A percentile compares a stretch with the other conserved stretches of the same genome.
Evolutionary conservation across 1,140 invertebrate genomes (phyloP).

Genomic region (Palaemon carinicauda): DNA sequence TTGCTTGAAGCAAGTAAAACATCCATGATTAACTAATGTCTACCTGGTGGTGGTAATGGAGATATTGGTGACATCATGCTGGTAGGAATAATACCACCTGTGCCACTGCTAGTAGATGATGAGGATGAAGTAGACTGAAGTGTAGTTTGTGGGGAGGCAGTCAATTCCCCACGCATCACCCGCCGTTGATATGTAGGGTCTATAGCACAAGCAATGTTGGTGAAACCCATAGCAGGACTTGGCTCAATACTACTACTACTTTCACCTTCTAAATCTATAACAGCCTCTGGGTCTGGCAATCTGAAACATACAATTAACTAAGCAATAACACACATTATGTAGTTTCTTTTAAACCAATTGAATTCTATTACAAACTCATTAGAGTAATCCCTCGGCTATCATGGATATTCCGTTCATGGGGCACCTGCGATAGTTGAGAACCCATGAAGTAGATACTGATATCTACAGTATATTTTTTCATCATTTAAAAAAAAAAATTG

Average conservation of each 20-base stretch:
- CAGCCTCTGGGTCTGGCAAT: constrained; percentile 30
- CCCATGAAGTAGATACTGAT: too few relatives aligned
- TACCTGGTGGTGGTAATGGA: constrained; percentile 51
- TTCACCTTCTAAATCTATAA: constrained; percentile 22
- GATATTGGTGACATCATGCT: constrained; percentile 34
- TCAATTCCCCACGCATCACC: constrained; percentile 46
- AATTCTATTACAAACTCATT: too few relatives aligned
- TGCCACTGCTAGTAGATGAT: constrained; percentile 42
- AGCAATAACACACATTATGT: too few relatives aligned
- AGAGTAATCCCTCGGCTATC: too few relatives aligned
- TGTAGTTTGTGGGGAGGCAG: constrained; percentile 23
- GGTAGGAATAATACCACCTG: background rate
- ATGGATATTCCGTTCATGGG: too few relatives aligned
- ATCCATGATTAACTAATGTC: background rate
- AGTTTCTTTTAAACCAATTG: too few relatives aligned
- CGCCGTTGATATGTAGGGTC: constrained; percentile 69
- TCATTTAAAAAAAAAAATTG: too few relatives aligned
- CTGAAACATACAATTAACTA: too few relatives aligned
- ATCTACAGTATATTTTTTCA: too few relatives aligned
- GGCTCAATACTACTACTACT: constrained; percentile 57
- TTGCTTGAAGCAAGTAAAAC: background rate
- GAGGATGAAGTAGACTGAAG: constrained; percentile 41
- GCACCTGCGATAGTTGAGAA: too few relatives aligned
- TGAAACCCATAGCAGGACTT: constrained; percentile 29
- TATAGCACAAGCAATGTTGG: constrained; percentile 71